Evolutionary conservation across 2,113 vertebrate species (phyloP), one percentile per base, ranked within the genome.

Genomic region (Columbina picui): DNA sequence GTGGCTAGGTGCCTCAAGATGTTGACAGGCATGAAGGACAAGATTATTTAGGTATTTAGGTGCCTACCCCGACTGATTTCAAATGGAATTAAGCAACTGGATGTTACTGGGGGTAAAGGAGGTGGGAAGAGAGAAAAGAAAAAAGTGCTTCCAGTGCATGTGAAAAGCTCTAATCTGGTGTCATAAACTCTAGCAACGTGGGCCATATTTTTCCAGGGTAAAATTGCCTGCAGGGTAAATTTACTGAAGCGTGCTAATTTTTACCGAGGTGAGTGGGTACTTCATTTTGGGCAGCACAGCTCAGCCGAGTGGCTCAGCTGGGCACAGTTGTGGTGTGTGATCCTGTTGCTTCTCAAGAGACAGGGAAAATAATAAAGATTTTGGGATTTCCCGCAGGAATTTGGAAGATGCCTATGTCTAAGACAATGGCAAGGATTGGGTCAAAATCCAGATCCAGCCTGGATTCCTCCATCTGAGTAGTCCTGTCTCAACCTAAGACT

Each of bases 11-110:
- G 93, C 96, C 96, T 95, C 92, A 96, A 96, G 96, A 95, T 94
- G 94, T 94, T 96, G 96, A 96, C 94, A 96, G 93, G 92, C 92
- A 93, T 95, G 96, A 97, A 96, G 96, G 96, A 96, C 95, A 96
- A 96, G 96, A 97, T 95, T 96, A 94, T 96, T 95, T 94, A 89
- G 61, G 91, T 89, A 93, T 85, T 78, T 91, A 94, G 96, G 94
- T 94, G 93, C 88, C 92, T 95, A 95, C 68, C 85, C 79, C 0
- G 86, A 80, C 41, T 90, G 95, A 91, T 96, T 97, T 94, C 95
- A 84, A 92, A 95, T 78, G 81, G 95, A 88, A 92, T 90, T 95
- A 96, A 94, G 92, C 59, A 84, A 97, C 67, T 94, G 92, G 94
- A 93, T 91, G 49, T 79, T 91, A 89, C 65, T 41, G 43, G 64